Evolutionary conservation across 1,140 invertebrate species (phyloP).

Genomic region (Olivierus martensii): DNA sequence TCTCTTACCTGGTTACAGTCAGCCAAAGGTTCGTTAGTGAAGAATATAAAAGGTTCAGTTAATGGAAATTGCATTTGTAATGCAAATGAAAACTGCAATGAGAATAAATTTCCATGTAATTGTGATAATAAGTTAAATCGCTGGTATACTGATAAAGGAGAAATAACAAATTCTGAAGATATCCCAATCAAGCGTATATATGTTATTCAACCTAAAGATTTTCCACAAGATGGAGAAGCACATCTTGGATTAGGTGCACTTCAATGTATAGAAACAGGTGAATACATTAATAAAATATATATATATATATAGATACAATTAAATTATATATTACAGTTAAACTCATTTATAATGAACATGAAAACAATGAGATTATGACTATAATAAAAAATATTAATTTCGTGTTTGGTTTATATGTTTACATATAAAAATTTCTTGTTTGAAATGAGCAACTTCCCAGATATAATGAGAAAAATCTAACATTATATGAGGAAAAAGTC

Average conservation of each 20-base stretch:
- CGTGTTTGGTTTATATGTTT: too few species aligned
- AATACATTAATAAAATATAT: constrained; percentile 28
- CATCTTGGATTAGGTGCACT: constrained; percentile 75
- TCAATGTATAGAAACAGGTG: constrained; percentile 87
- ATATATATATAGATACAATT: too few species aligned
- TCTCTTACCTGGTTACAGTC: constrained; percentile 66
- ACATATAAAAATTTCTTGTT: too few species aligned
- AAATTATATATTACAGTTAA: too few species aligned
- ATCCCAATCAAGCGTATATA: constrained; percentile 84
- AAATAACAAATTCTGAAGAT: constrained; percentile 56
- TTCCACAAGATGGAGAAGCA: constrained; percentile 63
- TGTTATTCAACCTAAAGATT: constrained; percentile 68
- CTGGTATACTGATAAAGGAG: constrained; percentile 76
- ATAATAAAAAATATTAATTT: too few species aligned
- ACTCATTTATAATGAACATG: too few species aligned
- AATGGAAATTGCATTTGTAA: too few species aligned
- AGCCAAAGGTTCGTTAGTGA: constrained; percentile 37
- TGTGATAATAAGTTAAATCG: constrained; percentile 59
- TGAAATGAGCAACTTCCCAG: too few species aligned
- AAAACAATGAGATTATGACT: too few species aligned
- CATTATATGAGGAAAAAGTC: too few species aligned
- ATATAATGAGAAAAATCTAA: too few species aligned
- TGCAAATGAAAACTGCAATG: too few species aligned
- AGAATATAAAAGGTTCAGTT: not conserved
- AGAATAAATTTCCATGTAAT: constrained; percentile 53